Percentiles rank a stretch among this genome's conserved stretches.
Conservation (phyloP, 2,797 vertebrate genomes). For the Lophotriccus pileatus region DNA sequence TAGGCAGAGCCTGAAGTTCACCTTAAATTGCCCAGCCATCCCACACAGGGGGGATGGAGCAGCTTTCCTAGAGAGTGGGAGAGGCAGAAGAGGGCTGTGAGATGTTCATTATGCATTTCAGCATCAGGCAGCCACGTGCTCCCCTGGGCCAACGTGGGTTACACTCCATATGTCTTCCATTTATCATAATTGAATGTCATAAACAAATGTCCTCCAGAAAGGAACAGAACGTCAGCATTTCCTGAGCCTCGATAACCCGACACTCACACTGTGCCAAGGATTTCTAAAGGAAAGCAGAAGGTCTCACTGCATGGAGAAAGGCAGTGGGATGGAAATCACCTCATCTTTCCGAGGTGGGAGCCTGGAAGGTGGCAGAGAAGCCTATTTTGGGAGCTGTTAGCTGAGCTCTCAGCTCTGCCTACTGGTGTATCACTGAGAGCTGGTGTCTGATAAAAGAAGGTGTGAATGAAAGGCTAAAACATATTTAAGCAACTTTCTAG, state of each 20-base stretch:
- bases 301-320: background rate
- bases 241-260: background rate
- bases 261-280: rapidly evolving
- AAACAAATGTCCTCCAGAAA: background rate
- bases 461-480: background rate
- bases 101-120: rapidly evolving
- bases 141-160: background rate
- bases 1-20: background rate
- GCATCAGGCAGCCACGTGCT: rapidly evolving
- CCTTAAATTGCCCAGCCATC: background rate
- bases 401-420: background rate
- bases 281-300: background rate
- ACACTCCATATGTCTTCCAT: background rate
- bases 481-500: background rate
- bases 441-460: background rate
- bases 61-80: background rate
- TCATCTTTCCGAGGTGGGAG: background rate
- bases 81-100: background rate
- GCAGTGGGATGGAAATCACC: background rate
- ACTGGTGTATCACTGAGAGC: background rate
- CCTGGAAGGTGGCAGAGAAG: background rate
- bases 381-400: background rate
- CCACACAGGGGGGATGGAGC: rapidly evolving
- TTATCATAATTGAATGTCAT: background rate
- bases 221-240: background rate